Evolutionary conservation across 23 tunicate genomes (phyloP), one percentile per base, ranked within the genome.

Genomic region (Trididemnum miniatum): DNA sequence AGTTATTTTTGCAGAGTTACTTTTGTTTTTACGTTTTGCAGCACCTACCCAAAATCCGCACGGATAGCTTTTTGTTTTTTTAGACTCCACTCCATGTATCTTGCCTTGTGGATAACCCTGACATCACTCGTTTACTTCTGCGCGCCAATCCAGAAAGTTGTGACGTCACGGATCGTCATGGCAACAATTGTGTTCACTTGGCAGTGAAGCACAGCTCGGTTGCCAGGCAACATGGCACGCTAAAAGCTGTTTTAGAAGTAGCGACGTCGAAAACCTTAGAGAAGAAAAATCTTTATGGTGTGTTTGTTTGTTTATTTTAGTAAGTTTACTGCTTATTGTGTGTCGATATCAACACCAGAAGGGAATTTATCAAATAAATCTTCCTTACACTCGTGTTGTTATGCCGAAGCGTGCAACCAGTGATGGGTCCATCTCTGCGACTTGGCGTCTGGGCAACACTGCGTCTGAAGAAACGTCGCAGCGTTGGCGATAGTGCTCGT

Each of bases 91-190:
- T 73, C 31, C 87, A 83, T 62, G 40, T 83, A 22, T 77, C 87
- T 27, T 38, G 76, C 64, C 73, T 83, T 31, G 76, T 63, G 18
- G 87, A 83, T 40, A 27, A 74, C 28, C 80, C 81, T 23, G 50
- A 26, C 12, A 60, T 83, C 25, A 66, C 63, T 24, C 65, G 49
- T 27, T 36, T 73, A 35, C 66, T 83, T 1, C 60, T 83, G 1
- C 30, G 34, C 5, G 64, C 87, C 62, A 54, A 27, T 59, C 81
- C 87, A 18, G 1, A 81, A 0, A 39, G 73, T 37, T 51, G 79
- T 63, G 74, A 73, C 73, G 87, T 83, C 74, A 74, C 87, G 24
- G 87, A 83, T 74, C 87, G 87, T 81, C 79, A 83, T 83, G 87
- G 87, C 63, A 83, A 83, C 87, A 83, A 83, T 59, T 63, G 81